Percentiles rank a stretch among this genome's conserved stretches.
Evolutionary conservation across 2,888 invertebrate species (phyloP).

Genomic region (Gryllus longicercus): DNA sequence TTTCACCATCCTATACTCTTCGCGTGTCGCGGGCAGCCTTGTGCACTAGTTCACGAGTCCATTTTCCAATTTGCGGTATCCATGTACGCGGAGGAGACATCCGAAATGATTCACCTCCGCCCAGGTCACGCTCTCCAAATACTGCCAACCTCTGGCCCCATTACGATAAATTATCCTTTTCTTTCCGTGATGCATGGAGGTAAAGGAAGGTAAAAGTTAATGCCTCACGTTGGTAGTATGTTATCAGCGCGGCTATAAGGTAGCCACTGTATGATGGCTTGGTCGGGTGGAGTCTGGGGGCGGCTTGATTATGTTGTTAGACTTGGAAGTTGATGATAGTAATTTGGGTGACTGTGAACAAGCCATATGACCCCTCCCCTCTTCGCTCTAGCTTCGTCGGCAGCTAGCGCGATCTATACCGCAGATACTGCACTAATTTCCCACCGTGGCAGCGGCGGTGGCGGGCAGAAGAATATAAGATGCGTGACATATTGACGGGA

Average conservation of each 20-base stretch:
- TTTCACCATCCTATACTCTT: neutral
- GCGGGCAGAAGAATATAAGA: neutral
- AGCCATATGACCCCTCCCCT: conserved; percentile 11
- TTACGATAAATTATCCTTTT: conserved; percentile 7
- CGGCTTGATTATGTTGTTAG: conserved; percentile 17
- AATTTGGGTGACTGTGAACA: conserved; percentile 11
- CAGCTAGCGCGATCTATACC: conserved; percentile 8
- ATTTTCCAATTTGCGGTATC: neutral
- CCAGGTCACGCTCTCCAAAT: neutral
- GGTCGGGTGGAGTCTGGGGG: neutral
- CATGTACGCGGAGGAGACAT: neutral
- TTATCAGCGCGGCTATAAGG: neutral
- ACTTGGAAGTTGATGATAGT: conserved; percentile 8
- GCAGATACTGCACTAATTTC: conserved; percentile 17
- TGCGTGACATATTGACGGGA: neutral
- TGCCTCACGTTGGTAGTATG: neutral
- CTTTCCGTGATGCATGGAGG: neutral
- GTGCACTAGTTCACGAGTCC: neutral
- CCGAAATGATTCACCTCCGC: neutral
- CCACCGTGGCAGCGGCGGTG: neutral
- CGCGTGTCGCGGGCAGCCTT: neutral
- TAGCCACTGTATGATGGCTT: neutral
- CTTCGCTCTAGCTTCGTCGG: neutral
- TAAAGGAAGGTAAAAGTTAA: conserved; percentile 5
- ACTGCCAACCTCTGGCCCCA: neutral